Conservation (phyloP, 2,888 invertebrate genomes). For the Sisyra nigra region DNA sequence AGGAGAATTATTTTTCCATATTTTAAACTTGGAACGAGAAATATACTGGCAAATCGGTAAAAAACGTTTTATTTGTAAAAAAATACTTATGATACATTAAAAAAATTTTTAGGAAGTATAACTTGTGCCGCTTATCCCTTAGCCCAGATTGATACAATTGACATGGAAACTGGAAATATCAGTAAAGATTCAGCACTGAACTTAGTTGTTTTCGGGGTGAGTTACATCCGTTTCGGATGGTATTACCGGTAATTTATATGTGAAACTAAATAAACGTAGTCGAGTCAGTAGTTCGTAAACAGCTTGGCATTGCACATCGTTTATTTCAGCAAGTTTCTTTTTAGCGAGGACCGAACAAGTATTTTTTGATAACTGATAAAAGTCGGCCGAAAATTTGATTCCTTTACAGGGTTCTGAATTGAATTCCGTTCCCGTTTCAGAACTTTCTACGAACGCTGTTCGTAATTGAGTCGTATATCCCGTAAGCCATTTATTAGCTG, state of each 20-base stretch:
- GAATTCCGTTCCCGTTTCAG: background rate
- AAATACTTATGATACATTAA: background rate
- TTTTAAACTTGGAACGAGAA: conserved; percentile 87
- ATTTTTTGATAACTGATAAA: background rate
- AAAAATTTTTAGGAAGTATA: conserved; percentile 44
- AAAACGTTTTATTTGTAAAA: background rate
- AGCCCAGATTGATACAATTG: conserved; percentile 89
- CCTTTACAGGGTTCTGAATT: background rate
- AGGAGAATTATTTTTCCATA: conserved; percentile 93
- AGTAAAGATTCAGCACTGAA: conserved; percentile 90
- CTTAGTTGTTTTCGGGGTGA: conserved; percentile 90
- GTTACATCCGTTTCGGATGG: conserved; percentile 17
- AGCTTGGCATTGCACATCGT: background rate
- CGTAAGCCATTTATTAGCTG: background rate
- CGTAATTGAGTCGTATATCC: background rate
- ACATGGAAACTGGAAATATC: conserved; percentile 78
- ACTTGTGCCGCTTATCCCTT: conserved; percentile 96
- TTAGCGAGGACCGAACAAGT: background rate
- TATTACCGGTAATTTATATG: background rate
- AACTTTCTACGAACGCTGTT: background rate
- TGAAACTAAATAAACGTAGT: background rate
- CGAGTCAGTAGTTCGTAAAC: background rate
- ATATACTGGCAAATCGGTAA: conserved; percentile 91
- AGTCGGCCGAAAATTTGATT: background rate
- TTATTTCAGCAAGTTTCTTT: background rate